These are phyloP conservation scores for Valencia hispanica DNA, from an alignment of 2,797 vertebrate genomes.

Conservation along the genomic window DNA sequence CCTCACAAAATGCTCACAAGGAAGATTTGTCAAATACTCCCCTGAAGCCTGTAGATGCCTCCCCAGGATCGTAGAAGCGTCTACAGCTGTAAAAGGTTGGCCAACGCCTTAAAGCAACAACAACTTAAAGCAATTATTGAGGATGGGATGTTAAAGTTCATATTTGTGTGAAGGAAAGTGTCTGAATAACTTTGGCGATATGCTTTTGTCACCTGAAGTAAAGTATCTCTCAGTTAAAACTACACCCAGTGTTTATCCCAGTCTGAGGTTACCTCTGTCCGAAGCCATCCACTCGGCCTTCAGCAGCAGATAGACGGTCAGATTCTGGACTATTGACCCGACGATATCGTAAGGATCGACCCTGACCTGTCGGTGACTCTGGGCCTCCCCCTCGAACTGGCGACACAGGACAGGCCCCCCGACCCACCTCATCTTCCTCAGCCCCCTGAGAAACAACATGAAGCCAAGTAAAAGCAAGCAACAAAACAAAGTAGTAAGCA, in stretches of 20 bases:
- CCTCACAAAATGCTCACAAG: too few relatives aligned
- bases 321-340: constrained; percentile 95
- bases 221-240: background rate
- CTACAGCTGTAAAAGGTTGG: too few relatives aligned
- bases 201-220: background rate
- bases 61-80: too few relatives aligned
- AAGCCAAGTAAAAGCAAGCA: constrained; percentile 1
- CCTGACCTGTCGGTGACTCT: constrained; percentile 88
- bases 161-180: too few relatives aligned
- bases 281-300: constrained; percentile 86
- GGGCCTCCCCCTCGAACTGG: constrained; percentile 85
- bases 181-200: too few relatives aligned
- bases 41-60: background rate
- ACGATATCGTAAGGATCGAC: constrained; percentile 89
- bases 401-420: constrained; percentile 86
- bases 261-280: constrained; percentile 85
- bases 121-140: too few relatives aligned
- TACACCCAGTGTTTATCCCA: background rate
- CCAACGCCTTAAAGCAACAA: too few relatives aligned
- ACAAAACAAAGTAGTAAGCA: background rate
- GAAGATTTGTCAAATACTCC: background rate
- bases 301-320: constrained; percentile 90
- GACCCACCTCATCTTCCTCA: constrained; percentile 89
- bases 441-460: constrained; percentile 76
- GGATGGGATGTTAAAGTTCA: background rate